phyloP scores from a whole-genome alignment of 2,888 invertebrate genomes.

The Anaspis maculata region DNA sequence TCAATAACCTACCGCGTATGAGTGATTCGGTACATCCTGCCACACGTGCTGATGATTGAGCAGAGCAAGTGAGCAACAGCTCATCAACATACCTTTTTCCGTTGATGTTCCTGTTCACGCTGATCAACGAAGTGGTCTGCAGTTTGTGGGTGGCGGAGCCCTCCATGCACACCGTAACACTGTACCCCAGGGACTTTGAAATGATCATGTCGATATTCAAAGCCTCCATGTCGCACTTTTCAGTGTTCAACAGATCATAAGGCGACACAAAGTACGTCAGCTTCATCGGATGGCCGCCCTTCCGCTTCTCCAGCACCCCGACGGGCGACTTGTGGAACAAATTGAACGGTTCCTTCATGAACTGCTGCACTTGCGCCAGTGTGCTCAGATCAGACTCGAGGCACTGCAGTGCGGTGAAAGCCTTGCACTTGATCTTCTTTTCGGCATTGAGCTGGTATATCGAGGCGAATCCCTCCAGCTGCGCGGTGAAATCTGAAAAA shows the following conservation, averaged over 20 bases:
- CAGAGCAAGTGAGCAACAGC: too few relatives aligned
- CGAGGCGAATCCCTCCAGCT: constrained; percentile 71
- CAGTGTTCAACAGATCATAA: constrained; percentile 78
- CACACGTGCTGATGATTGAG: too few relatives aligned
- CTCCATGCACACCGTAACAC: constrained; percentile 84
- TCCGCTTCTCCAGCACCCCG: constrained; percentile 73
- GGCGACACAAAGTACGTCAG: constrained; percentile 91
- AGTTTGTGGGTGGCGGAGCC: constrained; percentile 79
- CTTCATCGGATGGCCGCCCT: constrained; percentile 88
- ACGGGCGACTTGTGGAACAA: constrained; percentile 84
- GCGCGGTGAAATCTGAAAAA: constrained; percentile 85
- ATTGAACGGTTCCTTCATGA: constrained; percentile 61
- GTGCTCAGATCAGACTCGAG: constrained; percentile 83
- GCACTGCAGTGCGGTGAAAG: constrained; percentile 85
- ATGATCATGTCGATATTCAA: constrained; percentile 68
- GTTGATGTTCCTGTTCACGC: constrained; percentile 57
- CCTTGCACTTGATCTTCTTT: constrained; percentile 89
- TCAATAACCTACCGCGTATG: too few relatives aligned
- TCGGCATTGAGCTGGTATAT: constrained; percentile 93
- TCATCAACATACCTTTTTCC: constrained; percentile 57
- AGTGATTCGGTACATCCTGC: too few relatives aligned
- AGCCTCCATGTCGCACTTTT: constrained; percentile 61
- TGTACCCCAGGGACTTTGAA: constrained; percentile 66
- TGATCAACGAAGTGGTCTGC: constrained; percentile 64
- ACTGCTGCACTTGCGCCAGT: constrained; percentile 68